Evolutionary conservation across 2,113 vertebrate species (phyloP).

Genomic region (Anhinga rufa): DNA sequence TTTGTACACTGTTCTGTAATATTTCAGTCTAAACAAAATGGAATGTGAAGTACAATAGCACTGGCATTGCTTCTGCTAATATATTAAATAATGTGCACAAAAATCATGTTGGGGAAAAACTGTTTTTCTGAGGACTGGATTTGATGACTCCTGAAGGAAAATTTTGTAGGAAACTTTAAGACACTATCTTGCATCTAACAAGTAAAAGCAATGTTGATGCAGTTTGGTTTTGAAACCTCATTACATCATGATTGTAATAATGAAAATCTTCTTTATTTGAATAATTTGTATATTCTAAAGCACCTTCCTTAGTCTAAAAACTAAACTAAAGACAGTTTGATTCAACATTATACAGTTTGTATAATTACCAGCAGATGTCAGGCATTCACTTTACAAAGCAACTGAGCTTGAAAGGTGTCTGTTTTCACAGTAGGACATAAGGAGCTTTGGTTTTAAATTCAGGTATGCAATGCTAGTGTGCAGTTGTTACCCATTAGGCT

Average conservation of each 20-base stretch:
- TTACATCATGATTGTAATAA: neutral
- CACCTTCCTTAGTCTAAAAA: neutral
- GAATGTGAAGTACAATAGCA: neutral
- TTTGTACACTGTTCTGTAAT: no score
- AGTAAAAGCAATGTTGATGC: neutral
- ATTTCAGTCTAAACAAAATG: neutral
- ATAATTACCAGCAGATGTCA: conserved; percentile 70
- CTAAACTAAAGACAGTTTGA: neutral
- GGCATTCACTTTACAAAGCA: conserved; percentile 18
- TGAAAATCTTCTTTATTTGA: neutral
- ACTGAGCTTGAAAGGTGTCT: neutral
- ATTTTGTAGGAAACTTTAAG: neutral
- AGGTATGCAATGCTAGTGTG: neutral
- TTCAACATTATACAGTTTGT: neutral
- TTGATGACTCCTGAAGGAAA: neutral
- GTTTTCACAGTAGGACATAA: neutral
- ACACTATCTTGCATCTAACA: neutral
- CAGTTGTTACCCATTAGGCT: neutral
- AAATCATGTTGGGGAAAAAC: neutral
- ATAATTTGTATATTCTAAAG: neutral
- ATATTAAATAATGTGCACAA: neutral
- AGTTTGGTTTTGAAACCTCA: neutral
- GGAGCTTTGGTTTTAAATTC: neutral
- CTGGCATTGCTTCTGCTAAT: neutral
- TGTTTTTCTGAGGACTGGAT: neutral